Conservation (phyloP, 2,113 vertebrate species). For the Cairina moschata region DNA sequence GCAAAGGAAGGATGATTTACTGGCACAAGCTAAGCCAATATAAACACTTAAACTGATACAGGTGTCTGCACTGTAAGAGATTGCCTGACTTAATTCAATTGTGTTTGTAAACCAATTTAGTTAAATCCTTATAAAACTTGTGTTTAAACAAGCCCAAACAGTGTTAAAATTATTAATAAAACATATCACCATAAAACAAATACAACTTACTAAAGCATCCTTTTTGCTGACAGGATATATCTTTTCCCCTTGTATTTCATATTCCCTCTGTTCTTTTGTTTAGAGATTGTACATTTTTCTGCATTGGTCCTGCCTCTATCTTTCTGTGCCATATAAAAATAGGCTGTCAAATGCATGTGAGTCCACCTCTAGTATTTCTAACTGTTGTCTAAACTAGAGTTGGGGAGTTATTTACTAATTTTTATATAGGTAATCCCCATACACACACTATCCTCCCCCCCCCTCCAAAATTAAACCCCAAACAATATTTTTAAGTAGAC, state of each 20-base stretch:
- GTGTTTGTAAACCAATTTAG: conserved; percentile 46
- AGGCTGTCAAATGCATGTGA: background rate
- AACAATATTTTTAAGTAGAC: conserved; percentile 3
- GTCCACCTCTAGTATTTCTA: background rate
- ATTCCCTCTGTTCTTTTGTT: background rate
- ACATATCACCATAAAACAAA: conserved; percentile 19
- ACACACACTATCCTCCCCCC: no score
- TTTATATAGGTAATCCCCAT: background rate
- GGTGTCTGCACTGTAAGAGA: conserved; percentile 37
- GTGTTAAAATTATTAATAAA: conserved; percentile 41
- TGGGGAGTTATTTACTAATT: background rate
- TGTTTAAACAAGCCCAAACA: conserved; percentile 33
- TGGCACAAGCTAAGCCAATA: conserved; percentile 52
- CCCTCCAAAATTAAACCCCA: background rate
- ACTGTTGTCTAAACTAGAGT: background rate
- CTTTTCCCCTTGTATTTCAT: background rate
- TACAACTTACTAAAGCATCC: background rate
- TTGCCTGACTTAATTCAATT: conserved; percentile 49
- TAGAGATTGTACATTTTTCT: background rate
- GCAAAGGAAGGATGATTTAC: conserved; percentile 29
- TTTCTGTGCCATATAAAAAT: background rate
- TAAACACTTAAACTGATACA: conserved; percentile 49
- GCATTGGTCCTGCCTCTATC: background rate
- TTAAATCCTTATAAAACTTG: conserved; percentile 44
- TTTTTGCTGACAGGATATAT: background rate